Evolutionary conservation across 2,888 invertebrate genomes (phyloP), one percentile per base, ranked within the genome.

Genomic region (Hesperia comma): DNA sequence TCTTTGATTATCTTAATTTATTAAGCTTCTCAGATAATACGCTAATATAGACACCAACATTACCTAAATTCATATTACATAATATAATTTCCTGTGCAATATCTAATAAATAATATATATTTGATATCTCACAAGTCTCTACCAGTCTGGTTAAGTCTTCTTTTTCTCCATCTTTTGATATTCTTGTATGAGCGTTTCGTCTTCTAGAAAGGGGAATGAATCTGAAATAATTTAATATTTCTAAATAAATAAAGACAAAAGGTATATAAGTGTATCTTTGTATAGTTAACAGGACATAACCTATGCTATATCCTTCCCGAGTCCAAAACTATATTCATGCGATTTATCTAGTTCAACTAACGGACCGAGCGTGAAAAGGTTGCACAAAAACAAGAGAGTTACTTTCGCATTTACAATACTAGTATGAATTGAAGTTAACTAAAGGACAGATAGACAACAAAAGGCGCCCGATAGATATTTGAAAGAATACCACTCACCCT

Each of bases 101-200:
- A 43, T 41, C 14, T 14, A 17, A 37, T 37, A 37, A 37, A 10
- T 3, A 37, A 37, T 37, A 37, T 37, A 12, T 26, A 26, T 26
- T 12, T 37, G 8, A 10, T 37, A 37, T 37, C 3, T 19, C 40
- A 40, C 19, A 7, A 51, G n/a, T 37, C 32, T 6, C 26, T 37
- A 54, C 70, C 72, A 74, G 74, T 73, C 74, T 74, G 69, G 41
- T 77, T 76, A 77, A 76, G 77, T 81, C 73, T 82, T 74, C 60
- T 77, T 77, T 67, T 84, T 83, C 1, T 88, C 87, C 51, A 88
- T 77, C 21, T 82, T 80, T 67, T 84, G 84, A 68, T 88, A 83
- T 60, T 91, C 91, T 73, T 90, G 86, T 58, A 91, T 74, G 54
- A 91, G 79, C n/a, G 83, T 83, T 33, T 90, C 91, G 32, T 88